Percentiles rank a stretch among this genome's conserved stretches.
phyloP scores from a whole-genome alignment of 1,140 invertebrate genomes.

The Atta texana region DNA sequence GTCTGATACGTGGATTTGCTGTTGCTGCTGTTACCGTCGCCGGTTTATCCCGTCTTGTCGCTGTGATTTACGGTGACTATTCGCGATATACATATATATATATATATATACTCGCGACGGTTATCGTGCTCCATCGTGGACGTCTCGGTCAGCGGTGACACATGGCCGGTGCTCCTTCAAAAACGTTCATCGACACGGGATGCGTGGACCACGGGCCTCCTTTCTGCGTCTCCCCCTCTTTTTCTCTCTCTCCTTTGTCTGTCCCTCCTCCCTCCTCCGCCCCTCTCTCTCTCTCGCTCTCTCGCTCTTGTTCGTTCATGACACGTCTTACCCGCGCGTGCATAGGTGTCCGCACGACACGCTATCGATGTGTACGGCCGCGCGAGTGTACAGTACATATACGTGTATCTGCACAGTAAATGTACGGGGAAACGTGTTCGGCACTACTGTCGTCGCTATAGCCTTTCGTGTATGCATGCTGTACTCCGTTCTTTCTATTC shows the following conservation, averaged over 20 bases:
- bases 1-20: not conserved
- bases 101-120: too few relatives aligned
- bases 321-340: slow-evolving; percentile 63
- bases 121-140: too few relatives aligned
- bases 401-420: not conserved
- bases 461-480: slow-evolving; percentile 36
- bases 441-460: not conserved
- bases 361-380: slow-evolving; percentile 31
- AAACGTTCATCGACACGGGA: slow-evolving; percentile 3
- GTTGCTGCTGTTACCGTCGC: not conserved
- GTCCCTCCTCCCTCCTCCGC: not conserved
- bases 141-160: slow-evolving; percentile 19
- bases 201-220: slow-evolving; percentile 21
- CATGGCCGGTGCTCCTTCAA: slow-evolving; percentile 9
- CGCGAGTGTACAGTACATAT: not conserved
- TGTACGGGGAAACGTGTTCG: slow-evolving; percentile 31
- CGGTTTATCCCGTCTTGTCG: not conserved
- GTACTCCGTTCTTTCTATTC: not conserved
- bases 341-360: slow-evolving; percentile 54
- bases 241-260: not conserved
- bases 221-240: slow-evolving; percentile 17
- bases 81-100: not conserved
- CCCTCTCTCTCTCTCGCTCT: not conserved
- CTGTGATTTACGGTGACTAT: not conserved
- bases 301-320: slow-evolving; percentile 48